Evolutionary conservation across 2,113 vertebrate genomes (phyloP).

Genomic region (Pantherophis guttatus): DNA sequence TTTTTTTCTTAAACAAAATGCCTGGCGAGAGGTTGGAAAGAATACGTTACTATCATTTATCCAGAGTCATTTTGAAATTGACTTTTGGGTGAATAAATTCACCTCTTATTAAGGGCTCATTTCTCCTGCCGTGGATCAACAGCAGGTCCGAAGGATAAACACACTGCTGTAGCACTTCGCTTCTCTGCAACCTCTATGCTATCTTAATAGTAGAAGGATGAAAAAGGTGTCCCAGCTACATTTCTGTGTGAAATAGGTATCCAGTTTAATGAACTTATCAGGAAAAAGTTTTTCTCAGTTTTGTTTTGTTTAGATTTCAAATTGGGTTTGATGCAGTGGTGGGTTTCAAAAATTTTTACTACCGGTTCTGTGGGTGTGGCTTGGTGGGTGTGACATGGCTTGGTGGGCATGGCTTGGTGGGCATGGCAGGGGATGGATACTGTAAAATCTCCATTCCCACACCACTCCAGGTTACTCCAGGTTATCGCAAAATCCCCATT

Average conservation of each 20-base stretch:
- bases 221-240: conserved; percentile 36
- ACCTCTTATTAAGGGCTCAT: conserved; percentile 35
- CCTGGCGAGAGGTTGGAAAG: conserved; percentile 39
- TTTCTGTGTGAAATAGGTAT: conserved; percentile 47
- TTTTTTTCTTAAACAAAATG: conserved; percentile 18
- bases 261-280: conserved; percentile 57
- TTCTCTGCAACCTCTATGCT: conserved; percentile 23
- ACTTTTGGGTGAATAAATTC: conserved; percentile 40
- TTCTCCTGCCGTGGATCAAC: conserved; percentile 4
- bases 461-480: too few relatives aligned
- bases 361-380: too few relatives aligned
- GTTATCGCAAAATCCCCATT: too few relatives aligned
- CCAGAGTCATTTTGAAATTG: conserved; percentile 49
- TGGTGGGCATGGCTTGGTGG: too few relatives aligned
- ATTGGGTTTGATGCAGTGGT: conserved; percentile 36
- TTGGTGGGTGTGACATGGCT: too few relatives aligned
- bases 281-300: conserved; percentile 38
- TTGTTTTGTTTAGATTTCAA: neutral
- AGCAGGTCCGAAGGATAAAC: conserved; percentile 27
- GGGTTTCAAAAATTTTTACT: too few relatives aligned
- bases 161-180: conserved; percentile 20
- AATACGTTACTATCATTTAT: conserved; percentile 52
- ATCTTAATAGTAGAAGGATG: conserved; percentile 44
- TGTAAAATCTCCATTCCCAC: too few relatives aligned
- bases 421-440: too few relatives aligned